Evolutionary conservation across 2,797 vertebrate genomes (phyloP).

Genomic region (Sarcophilus harrisii): DNA sequence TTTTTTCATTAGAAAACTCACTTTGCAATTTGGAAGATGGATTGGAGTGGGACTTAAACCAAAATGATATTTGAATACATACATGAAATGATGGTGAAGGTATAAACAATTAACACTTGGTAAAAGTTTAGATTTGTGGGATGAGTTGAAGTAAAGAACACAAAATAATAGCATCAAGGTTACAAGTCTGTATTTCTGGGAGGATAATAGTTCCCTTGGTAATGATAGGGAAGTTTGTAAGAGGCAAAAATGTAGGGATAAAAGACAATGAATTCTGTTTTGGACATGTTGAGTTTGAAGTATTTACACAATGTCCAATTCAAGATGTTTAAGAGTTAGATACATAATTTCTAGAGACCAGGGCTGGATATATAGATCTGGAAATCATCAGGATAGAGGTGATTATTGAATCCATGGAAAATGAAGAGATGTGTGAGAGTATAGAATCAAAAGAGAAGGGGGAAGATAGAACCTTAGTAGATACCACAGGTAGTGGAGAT

Average conservation of each 20-base stretch:
- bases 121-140: background rate
- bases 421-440: background rate
- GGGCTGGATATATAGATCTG: background rate
- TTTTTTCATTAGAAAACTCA: background rate
- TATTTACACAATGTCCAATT: background rate
- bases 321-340: background rate
- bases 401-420: background rate
- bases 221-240: background rate
- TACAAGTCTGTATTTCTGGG: background rate
- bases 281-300: background rate
- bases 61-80: background rate
- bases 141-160: background rate
- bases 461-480: background rate
- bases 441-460: background rate
- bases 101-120: background rate
- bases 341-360: background rate
- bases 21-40: background rate
- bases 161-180: background rate
- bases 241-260: background rate
- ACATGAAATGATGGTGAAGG: background rate
- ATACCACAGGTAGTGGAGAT: background rate
- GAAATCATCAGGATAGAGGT: background rate
- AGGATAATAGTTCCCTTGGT: background rate
- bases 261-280: background rate
- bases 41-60: background rate